phyloP scores from a whole-genome alignment of 1,140 invertebrate species.

The Plutomurus gul region DNA sequence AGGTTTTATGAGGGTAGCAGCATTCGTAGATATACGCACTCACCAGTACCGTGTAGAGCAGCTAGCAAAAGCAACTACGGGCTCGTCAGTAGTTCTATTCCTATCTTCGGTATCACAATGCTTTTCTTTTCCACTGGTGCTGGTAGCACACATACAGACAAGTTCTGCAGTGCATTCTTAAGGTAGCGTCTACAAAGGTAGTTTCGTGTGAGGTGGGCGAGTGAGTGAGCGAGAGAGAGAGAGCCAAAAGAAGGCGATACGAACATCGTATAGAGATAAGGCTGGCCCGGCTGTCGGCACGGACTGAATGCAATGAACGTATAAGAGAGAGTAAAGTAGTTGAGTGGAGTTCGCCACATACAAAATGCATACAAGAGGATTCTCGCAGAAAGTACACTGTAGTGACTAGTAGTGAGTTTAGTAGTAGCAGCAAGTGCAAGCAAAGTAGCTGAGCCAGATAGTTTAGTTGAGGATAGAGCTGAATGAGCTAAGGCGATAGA shows the following conservation, averaged over 20 bases:
- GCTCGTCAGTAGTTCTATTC: too few relatives aligned
- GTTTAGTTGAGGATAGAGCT: neutral
- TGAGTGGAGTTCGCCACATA: neutral
- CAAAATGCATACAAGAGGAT: neutral
- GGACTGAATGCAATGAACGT: neutral
- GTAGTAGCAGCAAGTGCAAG: too few relatives aligned
- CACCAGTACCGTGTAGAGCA: neutral
- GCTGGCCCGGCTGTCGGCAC: too few relatives aligned
- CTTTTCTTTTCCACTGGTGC: too few relatives aligned
- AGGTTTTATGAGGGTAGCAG: constrained; percentile 12
- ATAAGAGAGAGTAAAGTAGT: neutral
- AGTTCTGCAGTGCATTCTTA: too few relatives aligned
- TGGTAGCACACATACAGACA: too few relatives aligned
- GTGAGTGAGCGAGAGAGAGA: too few relatives aligned
- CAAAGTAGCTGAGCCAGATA: neutral
- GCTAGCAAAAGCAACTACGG: neutral
- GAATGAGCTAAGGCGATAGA: neutral
- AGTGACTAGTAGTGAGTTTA: neutral
- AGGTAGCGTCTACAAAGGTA: too few relatives aligned
- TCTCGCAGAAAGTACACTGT: neutral
- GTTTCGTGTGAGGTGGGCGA: too few relatives aligned
- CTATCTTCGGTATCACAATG: too few relatives aligned
- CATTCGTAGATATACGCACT: neutral
- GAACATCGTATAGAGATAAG: too few relatives aligned
- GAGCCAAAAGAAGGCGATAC: too few relatives aligned